phyloP scores from a whole-genome alignment of 2,113 vertebrate genomes.

The Corynorhinus townsendii region DNA sequence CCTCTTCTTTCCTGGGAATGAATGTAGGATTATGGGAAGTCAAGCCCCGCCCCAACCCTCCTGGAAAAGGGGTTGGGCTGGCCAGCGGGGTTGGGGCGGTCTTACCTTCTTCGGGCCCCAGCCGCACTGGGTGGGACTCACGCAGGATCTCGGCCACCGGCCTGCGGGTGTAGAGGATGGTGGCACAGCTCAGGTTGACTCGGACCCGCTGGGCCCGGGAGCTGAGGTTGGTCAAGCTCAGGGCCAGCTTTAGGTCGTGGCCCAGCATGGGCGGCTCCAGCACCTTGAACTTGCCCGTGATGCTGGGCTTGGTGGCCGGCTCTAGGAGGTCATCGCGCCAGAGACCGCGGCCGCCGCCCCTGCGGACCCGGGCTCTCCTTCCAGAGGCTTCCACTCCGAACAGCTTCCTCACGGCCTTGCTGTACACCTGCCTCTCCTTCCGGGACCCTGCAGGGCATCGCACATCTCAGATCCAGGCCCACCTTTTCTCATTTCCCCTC shows the following conservation, averaged over 20 bases:
- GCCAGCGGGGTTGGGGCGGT: rapidly evolving
- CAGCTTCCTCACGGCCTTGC: conserved; percentile 76
- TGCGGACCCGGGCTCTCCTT: conserved; percentile 4
- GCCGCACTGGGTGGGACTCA: conserved; percentile 70
- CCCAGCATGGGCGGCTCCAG: conserved; percentile 78
- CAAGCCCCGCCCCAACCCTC: rapidly evolving
- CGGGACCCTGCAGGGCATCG: conserved; percentile 68
- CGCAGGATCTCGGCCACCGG: conserved; percentile 80
- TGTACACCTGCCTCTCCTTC: conserved; percentile 80
- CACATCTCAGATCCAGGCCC: rapidly evolving
- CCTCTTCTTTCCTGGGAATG: not conserved
- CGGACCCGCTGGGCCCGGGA: conserved; percentile 68
- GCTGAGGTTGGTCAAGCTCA: conserved; percentile 77
- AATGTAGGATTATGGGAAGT: too few relatives aligned
- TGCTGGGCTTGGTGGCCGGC: conserved; percentile 69
- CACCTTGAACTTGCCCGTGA: conserved; percentile 82
- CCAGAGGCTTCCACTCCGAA: conserved; percentile 49
- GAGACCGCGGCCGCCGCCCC: not conserved
- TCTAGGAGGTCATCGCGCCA: conserved; percentile 59
- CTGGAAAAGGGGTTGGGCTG: not conserved
- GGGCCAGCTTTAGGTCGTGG: conserved; percentile 77
- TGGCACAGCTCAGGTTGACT: conserved; percentile 80
- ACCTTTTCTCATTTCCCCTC: not conserved
- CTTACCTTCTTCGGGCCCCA: conserved; percentile 79
- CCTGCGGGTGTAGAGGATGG: conserved; percentile 80